phyloP scores from a whole-genome alignment of 2,797 vertebrate species.

The Poeciliopsis infans region DNA sequence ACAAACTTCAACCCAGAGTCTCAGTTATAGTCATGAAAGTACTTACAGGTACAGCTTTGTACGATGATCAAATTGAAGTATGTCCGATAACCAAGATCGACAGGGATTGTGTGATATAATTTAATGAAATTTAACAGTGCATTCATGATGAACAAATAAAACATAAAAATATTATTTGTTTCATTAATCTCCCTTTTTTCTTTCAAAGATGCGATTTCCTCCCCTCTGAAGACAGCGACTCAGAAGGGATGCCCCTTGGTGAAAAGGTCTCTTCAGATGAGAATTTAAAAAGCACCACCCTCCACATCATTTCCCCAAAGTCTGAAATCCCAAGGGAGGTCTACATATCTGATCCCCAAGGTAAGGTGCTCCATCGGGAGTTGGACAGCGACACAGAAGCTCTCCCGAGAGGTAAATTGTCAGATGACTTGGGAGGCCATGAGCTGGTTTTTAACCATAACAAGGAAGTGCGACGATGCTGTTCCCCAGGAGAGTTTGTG shows the following conservation, averaged over 20 bases:
- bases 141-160: not conserved
- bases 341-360: slow-evolving; percentile 74
- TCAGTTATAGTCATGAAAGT: not conserved
- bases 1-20: not conserved
- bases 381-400: slow-evolving; percentile 63
- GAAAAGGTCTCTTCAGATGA: slow-evolving; percentile 61
- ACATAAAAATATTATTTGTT: not conserved
- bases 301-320: slow-evolving; percentile 78
- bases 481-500: slow-evolving; percentile 79
- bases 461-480: slow-evolving; percentile 41
- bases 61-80: not conserved
- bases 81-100: not conserved
- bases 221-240: slow-evolving; percentile 65
- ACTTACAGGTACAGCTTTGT: not conserved
- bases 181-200: slow-evolving; percentile 24
- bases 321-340: slow-evolving; percentile 68
- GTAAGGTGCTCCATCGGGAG: slow-evolving; percentile 65
- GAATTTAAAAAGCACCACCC: slow-evolving; percentile 80
- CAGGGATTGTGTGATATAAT: not conserved
- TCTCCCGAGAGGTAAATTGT: slow-evolving; percentile 46
- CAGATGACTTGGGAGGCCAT: slow-evolving; percentile 47
- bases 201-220: slow-evolving; percentile 58
- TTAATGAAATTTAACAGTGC: not conserved
- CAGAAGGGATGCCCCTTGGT: slow-evolving; percentile 65
- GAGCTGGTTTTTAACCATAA: slow-evolving; percentile 48